Evolutionary conservation across 2,113 vertebrate species (phyloP).

Genomic region (Verasper variegatus): DNA sequence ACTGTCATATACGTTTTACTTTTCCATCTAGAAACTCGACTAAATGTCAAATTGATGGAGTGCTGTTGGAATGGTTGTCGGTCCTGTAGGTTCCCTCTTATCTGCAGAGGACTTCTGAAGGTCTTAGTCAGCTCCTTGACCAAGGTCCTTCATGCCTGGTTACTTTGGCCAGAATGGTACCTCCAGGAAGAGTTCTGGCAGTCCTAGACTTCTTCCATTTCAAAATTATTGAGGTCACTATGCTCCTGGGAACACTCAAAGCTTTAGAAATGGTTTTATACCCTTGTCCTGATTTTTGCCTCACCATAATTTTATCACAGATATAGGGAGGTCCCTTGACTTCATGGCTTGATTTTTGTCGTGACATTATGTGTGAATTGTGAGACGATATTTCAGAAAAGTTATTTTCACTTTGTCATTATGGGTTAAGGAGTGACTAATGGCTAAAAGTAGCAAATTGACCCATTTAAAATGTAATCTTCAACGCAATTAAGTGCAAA

Average conservation of each 20-base stretch:
- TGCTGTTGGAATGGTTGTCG: background rate
- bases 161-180: background rate
- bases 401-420: background rate
- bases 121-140: background rate
- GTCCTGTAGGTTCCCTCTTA: background rate
- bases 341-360: background rate
- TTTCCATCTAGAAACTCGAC: too few relatives aligned
- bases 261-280: background rate
- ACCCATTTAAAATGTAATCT: background rate
- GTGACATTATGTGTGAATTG: background rate
- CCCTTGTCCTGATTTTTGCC: background rate
- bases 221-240: background rate
- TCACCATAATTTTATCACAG: background rate
- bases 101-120: background rate
- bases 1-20: too few relatives aligned
- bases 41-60: background rate
- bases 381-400: background rate
- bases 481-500: background rate
- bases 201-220: background rate
- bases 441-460: too few relatives aligned
- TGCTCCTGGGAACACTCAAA: too few relatives aligned
- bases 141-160: background rate
- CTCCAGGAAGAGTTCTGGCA: background rate
- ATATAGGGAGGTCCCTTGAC: background rate
- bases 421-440: background rate